These are phyloP conservation scores for Philonicus albiceps DNA, from an alignment of 2,888 invertebrate species.

Conservation along the genomic window DNA sequence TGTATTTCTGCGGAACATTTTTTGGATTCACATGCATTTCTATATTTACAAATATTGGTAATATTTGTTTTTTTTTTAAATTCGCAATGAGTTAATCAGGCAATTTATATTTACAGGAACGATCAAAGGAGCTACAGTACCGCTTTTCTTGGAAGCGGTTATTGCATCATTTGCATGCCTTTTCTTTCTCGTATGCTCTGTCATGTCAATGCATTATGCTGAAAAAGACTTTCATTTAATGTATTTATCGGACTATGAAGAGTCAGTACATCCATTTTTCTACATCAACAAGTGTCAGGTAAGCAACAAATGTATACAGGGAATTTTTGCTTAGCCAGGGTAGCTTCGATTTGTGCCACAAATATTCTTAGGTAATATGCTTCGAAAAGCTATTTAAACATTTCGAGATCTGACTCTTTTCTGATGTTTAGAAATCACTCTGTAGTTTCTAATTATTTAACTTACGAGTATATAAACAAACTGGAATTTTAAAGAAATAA, in stretches of 20 bases:
- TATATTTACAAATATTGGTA: conserved; percentile 52
- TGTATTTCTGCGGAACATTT: conserved; percentile 55
- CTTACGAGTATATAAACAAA: too few species aligned
- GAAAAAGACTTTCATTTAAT: conserved; percentile 54
- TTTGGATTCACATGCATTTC: conserved; percentile 53
- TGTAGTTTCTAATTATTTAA: too few species aligned
- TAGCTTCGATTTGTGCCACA: too few species aligned
- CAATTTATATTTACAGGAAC: conserved; percentile 40
- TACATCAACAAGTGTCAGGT: conserved; percentile 53
- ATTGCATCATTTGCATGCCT: conserved; percentile 48
- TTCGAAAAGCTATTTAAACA: too few species aligned
- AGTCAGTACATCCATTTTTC: conserved; percentile 53
- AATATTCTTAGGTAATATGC: too few species aligned
- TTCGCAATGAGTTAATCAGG: neutral
- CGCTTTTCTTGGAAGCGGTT: conserved; percentile 51
- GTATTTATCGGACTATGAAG: conserved; percentile 52
- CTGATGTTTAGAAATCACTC: too few species aligned
- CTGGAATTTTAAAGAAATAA: too few species aligned
- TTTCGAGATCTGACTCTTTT: too few species aligned
- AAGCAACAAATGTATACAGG: neutral
- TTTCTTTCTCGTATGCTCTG: conserved; percentile 50
- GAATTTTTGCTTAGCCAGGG: too few species aligned
- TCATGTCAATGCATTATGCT: conserved; percentile 54
- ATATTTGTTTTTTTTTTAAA: neutral
- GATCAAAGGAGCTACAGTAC: conserved; percentile 46